These are phyloP conservation scores for Scelioninae gen. 1 DNA, from an alignment of 2,888 invertebrate genomes.

Conservation along the genomic window DNA sequence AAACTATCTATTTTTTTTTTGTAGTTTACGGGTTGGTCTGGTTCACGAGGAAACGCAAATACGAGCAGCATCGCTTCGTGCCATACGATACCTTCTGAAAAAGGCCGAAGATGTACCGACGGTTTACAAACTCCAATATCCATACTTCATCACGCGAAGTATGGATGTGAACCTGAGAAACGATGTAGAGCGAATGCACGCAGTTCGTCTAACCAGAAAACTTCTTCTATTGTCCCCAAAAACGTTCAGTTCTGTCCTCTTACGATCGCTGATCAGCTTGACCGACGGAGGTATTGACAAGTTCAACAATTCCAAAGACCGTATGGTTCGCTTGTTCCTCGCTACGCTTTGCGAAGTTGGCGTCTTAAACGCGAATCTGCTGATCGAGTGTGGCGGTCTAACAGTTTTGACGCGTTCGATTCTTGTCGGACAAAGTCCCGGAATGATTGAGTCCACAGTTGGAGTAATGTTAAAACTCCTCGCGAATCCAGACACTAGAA, in stretches of 20 bases:
- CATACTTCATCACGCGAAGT: conserved; percentile 93
- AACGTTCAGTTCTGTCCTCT: conserved; percentile 90
- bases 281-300: conserved; percentile 92
- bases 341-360: conserved; percentile 96
- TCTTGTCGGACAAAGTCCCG: conserved; percentile 93
- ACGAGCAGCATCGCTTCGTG: conserved; percentile 94
- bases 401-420: conserved; percentile 92
- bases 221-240: conserved; percentile 88
- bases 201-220: conserved; percentile 92
- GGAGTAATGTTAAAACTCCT: conserved; percentile 94
- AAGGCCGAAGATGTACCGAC: conserved; percentile 91
- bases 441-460: conserved; percentile 95
- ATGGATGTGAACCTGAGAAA: conserved; percentile 95
- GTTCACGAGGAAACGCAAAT: conserved; percentile 95
- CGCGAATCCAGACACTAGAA: conserved; percentile 93
- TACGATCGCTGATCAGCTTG: conserved; percentile 92
- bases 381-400: conserved; percentile 91
- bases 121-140: conserved; percentile 92
- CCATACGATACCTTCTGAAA: conserved; percentile 92
- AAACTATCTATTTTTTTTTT: too few relatives aligned
- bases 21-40: conserved; percentile 92
- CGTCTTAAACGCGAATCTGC: conserved; percentile 91
- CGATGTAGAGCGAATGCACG: conserved; percentile 96
- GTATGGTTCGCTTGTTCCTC: conserved; percentile 92
- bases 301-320: conserved; percentile 86